Evolutionary conservation across 2,113 vertebrate genomes (phyloP).

Genomic region (Colistium nudipinnis): DNA sequence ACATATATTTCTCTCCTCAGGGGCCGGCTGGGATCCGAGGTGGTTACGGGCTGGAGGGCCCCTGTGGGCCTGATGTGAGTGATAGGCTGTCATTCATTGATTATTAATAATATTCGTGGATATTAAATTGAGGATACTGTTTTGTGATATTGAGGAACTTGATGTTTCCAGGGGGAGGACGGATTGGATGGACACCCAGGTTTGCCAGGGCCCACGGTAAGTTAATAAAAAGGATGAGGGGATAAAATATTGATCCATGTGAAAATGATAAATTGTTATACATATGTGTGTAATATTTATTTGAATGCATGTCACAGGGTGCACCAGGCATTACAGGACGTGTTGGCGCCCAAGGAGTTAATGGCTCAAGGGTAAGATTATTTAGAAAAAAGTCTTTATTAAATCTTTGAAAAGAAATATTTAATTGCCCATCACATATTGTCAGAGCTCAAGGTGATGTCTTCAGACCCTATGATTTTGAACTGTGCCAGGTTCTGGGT

Average conservation of each 20-base stretch:
- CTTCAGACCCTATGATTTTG: too few species aligned
- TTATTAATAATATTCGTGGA: too few species aligned
- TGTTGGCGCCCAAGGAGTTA: constrained; percentile 81
- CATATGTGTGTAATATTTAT: not conserved
- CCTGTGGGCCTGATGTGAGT: constrained; percentile 84
- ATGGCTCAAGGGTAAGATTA: constrained; percentile 84
- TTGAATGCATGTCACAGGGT: constrained; percentile 77
- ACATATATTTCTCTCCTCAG: constrained; percentile 69
- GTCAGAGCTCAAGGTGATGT: not conserved
- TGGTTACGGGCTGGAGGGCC: constrained; percentile 79
- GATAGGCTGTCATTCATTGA: not conserved
- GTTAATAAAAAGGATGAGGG: constrained; percentile 14
- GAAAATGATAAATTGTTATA: not conserved
- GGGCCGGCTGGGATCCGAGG: constrained; percentile 83
- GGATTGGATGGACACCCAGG: constrained; percentile 82
- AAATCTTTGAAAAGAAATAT: not conserved
- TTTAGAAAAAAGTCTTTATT: not conserved
- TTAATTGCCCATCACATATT: too few species aligned
- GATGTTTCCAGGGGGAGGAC: constrained; percentile 81
- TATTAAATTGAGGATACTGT: not conserved
- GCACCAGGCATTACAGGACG: constrained; percentile 79
- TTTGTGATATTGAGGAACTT: too few species aligned
- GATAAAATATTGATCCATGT: not conserved
- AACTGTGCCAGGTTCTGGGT: too few species aligned
- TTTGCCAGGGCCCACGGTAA: constrained; percentile 81